Percentiles rank a stretch among this genome's conserved stretches.
phyloP scores from a whole-genome alignment of 2,888 invertebrate species.

The Rhynchonema sp. region DNA sequence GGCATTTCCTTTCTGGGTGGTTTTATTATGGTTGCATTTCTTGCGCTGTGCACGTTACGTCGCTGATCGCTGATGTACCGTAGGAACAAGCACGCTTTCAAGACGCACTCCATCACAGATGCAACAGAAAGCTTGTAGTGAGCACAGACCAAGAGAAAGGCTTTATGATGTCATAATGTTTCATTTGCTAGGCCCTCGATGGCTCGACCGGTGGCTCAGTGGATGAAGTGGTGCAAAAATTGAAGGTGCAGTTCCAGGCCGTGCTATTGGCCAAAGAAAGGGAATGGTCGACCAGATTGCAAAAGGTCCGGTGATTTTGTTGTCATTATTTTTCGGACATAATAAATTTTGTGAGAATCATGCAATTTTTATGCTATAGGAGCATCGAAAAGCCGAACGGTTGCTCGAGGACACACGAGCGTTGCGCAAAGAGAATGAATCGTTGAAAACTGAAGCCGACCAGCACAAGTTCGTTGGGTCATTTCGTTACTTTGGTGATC shows the following conservation, averaged over 20 bases:
- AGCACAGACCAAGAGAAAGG: too few relatives aligned
- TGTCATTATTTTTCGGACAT: background rate
- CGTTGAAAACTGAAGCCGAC: background rate
- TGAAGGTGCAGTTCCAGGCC: constrained; percentile 27
- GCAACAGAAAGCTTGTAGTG: too few relatives aligned
- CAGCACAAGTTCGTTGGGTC: background rate
- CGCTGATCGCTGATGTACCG: background rate
- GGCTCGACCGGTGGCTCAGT: constrained; percentile 20
- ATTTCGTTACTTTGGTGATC: too few relatives aligned
- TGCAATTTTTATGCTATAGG: too few relatives aligned
- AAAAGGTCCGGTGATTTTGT: background rate
- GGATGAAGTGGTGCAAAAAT: constrained; percentile 13
- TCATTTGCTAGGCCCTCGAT: too few relatives aligned
- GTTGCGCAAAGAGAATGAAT: background rate
- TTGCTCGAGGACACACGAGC: background rate
- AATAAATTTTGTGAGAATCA: background rate
- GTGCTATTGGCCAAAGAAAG: constrained; percentile 26
- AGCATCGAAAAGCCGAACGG: background rate
- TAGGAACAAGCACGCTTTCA: too few relatives aligned
- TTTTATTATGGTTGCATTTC: too few relatives aligned
- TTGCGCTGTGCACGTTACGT: too few relatives aligned
- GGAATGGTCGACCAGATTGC: constrained; percentile 9
- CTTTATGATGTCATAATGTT: too few relatives aligned
- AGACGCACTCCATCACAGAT: too few relatives aligned
- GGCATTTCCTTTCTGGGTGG: too few relatives aligned